phyloP scores from a whole-genome alignment of 2,113 vertebrate genomes.

The Orcinus orca region DNA sequence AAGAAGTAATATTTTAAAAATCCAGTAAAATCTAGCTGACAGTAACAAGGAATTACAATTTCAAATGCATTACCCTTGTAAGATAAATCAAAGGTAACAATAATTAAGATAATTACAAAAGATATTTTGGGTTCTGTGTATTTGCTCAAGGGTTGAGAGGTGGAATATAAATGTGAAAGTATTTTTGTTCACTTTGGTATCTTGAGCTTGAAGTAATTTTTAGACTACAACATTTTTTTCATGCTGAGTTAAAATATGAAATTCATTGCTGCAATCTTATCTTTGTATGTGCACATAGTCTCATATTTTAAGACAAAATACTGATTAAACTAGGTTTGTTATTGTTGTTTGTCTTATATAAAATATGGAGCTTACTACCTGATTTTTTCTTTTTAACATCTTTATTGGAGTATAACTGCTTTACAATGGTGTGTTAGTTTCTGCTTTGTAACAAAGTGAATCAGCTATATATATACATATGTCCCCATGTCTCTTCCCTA shows the following conservation, averaged over 20 bases:
- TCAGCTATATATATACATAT: no score
- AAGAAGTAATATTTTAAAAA: conserved; percentile 54
- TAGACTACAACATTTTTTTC: conserved; percentile 40
- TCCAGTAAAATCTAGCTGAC: conserved; percentile 48
- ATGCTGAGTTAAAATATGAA: conserved; percentile 34
- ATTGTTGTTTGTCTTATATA: background rate
- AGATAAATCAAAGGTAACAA: conserved; percentile 74
- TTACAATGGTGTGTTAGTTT: no score
- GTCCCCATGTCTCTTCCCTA: no score
- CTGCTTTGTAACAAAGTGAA: no score
- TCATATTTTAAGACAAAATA: background rate
- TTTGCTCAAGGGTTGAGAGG: conserved; percentile 61
- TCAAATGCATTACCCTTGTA: conserved; percentile 77
- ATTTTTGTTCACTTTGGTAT: conserved; percentile 61
- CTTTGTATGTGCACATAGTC: background rate
- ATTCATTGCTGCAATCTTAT: background rate
- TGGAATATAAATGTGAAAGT: conserved; percentile 69
- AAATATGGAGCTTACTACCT: background rate
- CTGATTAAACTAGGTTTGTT: background rate
- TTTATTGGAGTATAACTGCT: no score
- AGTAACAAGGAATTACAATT: conserved; percentile 77
- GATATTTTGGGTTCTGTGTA: conserved; percentile 76
- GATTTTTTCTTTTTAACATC: background rate
- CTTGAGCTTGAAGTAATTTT: conserved; percentile 31
- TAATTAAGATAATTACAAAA: conserved; percentile 80